phyloP scores from a whole-genome alignment of 1,140 invertebrate species.

The Zaprionus tsacasi region DNA sequence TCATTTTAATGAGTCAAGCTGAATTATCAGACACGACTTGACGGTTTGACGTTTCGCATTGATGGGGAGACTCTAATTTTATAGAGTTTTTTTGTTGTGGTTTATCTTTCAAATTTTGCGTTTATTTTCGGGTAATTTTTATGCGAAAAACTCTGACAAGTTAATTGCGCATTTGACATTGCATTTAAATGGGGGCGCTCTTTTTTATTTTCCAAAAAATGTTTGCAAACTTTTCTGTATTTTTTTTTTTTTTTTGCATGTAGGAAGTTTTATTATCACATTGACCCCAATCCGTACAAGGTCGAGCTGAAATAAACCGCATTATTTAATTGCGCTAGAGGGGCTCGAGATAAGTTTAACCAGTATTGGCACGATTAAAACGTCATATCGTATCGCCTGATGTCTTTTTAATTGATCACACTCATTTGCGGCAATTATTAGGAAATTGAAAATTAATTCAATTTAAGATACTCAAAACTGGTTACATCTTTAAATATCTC shows the following conservation, averaged over 20 bases:
- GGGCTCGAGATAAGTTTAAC: conserved; percentile 10
- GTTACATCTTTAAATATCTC: background rate
- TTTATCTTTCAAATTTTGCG: conserved; percentile 27
- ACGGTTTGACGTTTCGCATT: conserved; percentile 2
- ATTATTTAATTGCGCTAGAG: conserved; percentile 18
- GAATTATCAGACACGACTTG: conserved; percentile 20
- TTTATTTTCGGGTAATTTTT: conserved; percentile 21
- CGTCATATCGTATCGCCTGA: conserved; percentile 40
- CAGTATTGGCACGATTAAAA: conserved; percentile 28
- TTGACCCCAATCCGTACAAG: conserved; percentile 69
- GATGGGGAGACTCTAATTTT: conserved; percentile 34
- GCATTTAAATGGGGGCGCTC: conserved; percentile 59
- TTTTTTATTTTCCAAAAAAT: conserved; percentile 45
- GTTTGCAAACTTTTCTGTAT: conserved; percentile 22
- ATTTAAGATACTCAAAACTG: background rate
- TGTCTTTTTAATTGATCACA: conserved; percentile 55
- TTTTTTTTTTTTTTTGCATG: too few species aligned
- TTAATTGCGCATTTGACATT: conserved; percentile 74
- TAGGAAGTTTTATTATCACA: conserved; percentile 69
- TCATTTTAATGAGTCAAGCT: conserved; percentile 51
- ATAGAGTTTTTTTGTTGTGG: background rate
- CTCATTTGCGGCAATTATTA: background rate
- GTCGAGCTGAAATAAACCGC: conserved; percentile 47
- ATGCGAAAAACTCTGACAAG: conserved; percentile 54
- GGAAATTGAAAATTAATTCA: background rate